Conservation (phyloP, 23 tunicate species). For the Aplidium turbinatum region DNA sequence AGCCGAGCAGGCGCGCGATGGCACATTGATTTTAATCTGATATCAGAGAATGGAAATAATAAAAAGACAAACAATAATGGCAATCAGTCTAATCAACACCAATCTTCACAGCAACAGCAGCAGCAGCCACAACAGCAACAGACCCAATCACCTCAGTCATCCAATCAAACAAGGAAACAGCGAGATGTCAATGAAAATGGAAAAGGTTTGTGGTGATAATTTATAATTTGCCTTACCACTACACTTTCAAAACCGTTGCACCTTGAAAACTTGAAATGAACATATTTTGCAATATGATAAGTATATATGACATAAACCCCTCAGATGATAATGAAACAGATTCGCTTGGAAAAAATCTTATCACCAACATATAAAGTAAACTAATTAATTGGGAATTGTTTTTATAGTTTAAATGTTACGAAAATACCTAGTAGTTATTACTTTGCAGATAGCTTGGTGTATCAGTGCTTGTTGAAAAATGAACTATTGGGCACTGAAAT, state of each 20-base stretch:
- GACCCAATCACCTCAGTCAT: conserved; percentile 18
- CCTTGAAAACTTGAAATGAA: too few species aligned
- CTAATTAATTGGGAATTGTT: too few species aligned
- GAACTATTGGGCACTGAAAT: conserved; percentile 89
- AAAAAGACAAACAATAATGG: conserved; percentile 16
- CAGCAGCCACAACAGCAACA: conserved; percentile 51
- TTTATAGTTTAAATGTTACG: too few species aligned
- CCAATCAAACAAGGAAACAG: conserved; percentile 51
- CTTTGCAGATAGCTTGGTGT: conserved; percentile 72
- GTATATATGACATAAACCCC: too few species aligned
- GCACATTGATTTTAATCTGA: conserved; percentile 85
- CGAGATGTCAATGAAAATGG: conserved; percentile 80
- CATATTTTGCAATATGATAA: too few species aligned
- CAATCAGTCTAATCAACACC: conserved; percentile 37
- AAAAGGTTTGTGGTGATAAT: conserved; percentile 43
- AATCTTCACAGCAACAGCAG: conserved; percentile 23
- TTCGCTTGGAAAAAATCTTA: too few species aligned
- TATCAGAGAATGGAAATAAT: conserved; percentile 55
- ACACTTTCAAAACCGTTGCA: too few species aligned
- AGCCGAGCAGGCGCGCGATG: conserved; percentile 85
- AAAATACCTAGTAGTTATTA: too few species aligned
- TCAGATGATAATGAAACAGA: too few species aligned
- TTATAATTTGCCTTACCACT: too few species aligned
- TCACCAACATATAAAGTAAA: too few species aligned
- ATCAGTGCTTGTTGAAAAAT: conserved; percentile 80